Evolutionary conservation across 1,140 invertebrate genomes (phyloP).

Genomic region (Polypedilum pembai): DNA sequence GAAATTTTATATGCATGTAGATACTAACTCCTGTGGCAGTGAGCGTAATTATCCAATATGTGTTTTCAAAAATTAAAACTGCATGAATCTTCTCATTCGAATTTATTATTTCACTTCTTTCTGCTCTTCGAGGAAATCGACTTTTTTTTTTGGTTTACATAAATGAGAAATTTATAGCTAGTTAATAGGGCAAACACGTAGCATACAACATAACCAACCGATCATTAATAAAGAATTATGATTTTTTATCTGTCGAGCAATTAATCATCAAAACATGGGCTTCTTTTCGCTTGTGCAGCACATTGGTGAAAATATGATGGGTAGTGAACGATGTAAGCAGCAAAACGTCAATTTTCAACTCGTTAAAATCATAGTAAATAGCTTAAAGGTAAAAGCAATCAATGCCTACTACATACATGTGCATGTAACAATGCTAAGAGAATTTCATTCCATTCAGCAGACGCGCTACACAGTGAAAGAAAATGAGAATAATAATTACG

Average conservation of each 20-base stretch:
- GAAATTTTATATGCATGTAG: too few relatives aligned
- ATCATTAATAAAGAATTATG: slow-evolving; percentile 24
- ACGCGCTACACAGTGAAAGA: neutral
- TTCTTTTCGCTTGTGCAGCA: neutral
- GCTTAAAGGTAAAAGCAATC: slow-evolving; percentile 21
- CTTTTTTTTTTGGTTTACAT: neutral
- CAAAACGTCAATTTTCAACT: slow-evolving; percentile 23
- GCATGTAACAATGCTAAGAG: too few relatives aligned
- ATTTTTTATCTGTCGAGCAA: slow-evolving; percentile 24
- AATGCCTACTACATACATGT: neutral
- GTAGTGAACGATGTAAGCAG: slow-evolving; percentile 4
- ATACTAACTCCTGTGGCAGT: too few relatives aligned
- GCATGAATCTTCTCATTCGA: slow-evolving; percentile 6
- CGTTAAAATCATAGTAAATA: slow-evolving; percentile 25
- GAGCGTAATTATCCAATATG: neutral
- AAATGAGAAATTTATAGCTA: slow-evolving; percentile 6
- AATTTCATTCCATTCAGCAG: too few relatives aligned
- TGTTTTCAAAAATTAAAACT: slow-evolving; percentile 16
- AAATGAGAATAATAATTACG: slow-evolving; percentile 16
- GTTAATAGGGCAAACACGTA: slow-evolving; percentile 26
- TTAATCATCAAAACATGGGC: slow-evolving; percentile 17
- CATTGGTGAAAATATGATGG: neutral
- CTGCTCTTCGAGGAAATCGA: neutral
- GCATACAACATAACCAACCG: neutral
- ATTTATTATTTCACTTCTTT: neutral